Evolutionary conservation across 2,113 vertebrate species (phyloP), one percentile per base, ranked within the genome.

Genomic region (Furnarius figulus): DNA sequence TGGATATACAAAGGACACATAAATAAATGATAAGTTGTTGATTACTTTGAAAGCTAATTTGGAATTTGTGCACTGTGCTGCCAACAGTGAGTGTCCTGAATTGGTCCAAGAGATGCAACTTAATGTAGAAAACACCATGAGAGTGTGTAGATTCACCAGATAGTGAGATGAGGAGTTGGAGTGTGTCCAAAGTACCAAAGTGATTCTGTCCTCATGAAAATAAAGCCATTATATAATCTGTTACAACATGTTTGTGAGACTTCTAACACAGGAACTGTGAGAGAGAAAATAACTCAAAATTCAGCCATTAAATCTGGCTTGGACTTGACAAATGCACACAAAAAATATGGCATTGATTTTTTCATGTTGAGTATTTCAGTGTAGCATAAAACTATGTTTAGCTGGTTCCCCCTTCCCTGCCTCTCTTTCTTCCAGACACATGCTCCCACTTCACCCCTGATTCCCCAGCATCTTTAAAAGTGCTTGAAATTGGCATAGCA

Each of bases 21-120:
- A 97, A 97, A 97, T 97, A 97, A 97, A 91, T 97, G 73, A 97
- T 95, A 94, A 85, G 85, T 72, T 67, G 61, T 33, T 90, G 79
- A 90, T 94, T 93, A 73, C 84, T 95, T 89, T 78, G 76, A 94
- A 92, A 96, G 70, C 86, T 75, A 95, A 65, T 74, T 89, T 85
- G 76, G 75, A 96, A 78, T 78, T 66, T 93, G 49, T 72, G 53
- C 62, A 37, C 56, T 72, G 27, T 58, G 33, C 12, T 78, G 80
- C 87, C 4, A 8, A 77, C 81, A 90, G 83, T 2, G 6, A 90
- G 53, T 79, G 79, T 93, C 87, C 71, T 90, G 76, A 93, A 80
- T 85, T 92, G 87, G 81, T 84, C 86, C 74, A 93, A 86, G 21
- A 17, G 61, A 87, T 74, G 33, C 22, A 90, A 46, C 35, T 92